These are phyloP conservation scores for Baryphthengus martii DNA, from an alignment of 2,113 vertebrate genomes.

Conservation along the genomic window DNA sequence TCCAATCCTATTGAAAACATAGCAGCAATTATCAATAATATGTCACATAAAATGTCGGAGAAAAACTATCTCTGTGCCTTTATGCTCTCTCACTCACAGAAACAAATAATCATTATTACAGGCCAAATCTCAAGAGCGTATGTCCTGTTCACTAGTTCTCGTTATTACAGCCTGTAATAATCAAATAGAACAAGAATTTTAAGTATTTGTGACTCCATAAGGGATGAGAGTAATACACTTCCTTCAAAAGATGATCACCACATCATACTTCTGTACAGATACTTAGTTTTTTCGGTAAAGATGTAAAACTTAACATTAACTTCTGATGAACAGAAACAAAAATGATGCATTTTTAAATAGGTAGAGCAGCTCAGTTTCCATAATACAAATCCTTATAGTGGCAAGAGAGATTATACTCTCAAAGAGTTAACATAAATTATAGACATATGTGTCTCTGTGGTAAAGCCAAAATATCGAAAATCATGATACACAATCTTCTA, in stretches of 20 bases:
- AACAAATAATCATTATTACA: background rate
- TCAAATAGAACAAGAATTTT: background rate
- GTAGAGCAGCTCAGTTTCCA: background rate
- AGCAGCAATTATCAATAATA: background rate
- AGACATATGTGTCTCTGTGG: background rate
- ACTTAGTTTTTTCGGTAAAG: background rate
- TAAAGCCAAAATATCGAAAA: background rate
- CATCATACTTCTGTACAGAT: background rate
- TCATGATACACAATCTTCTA: background rate
- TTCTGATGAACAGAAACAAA: background rate
- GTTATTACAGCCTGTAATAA: background rate
- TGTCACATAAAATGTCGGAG: background rate
- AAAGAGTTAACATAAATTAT: background rate
- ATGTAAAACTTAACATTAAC: background rate
- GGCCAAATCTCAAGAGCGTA: background rate
- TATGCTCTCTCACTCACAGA: background rate
- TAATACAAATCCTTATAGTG: background rate
- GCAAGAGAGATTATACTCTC: background rate
- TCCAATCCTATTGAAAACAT: background rate
- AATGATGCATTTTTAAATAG: background rate
- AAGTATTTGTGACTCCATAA: background rate
- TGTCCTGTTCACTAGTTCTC: background rate
- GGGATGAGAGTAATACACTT: background rate
- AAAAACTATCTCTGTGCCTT: background rate
- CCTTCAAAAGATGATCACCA: background rate